phyloP scores from a whole-genome alignment of 2,797 vertebrate genomes.

The Fratercula arctica region DNA sequence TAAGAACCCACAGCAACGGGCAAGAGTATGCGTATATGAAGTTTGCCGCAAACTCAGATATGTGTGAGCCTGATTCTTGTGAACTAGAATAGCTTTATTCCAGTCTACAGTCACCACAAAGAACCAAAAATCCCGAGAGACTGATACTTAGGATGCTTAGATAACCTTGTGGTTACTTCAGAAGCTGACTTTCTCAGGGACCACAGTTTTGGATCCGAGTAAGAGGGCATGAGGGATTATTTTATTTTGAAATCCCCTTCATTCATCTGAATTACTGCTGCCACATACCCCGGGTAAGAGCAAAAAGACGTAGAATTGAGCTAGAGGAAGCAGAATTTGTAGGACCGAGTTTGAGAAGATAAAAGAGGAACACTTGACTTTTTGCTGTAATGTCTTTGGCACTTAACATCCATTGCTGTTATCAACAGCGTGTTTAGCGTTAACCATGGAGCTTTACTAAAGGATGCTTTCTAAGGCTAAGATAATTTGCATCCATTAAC shows the following conservation, averaged over 20 bases:
- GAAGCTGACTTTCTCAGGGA: neutral
- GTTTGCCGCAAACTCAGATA: neutral
- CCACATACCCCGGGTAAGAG: neutral
- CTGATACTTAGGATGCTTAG: neutral
- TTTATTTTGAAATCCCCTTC: neutral
- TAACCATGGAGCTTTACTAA: no score
- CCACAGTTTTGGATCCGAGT: neutral
- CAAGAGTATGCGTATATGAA: neutral
- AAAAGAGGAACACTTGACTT: neutral
- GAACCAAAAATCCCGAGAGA: neutral
- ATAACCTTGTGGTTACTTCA: neutral
- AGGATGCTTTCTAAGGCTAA: neutral
- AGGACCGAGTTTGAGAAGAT: neutral
- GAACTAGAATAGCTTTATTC: neutral
- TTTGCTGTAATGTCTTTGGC: no score
- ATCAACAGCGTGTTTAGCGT: no score
- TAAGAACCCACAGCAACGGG: neutral
- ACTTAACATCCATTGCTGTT: no score
- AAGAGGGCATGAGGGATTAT: neutral
- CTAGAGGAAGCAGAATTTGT: neutral
- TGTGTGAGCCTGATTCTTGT: neutral
- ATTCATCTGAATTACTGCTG: neutral
- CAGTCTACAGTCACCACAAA: neutral
- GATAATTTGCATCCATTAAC: neutral
- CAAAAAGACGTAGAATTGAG: neutral